Conservation (phyloP, 1,140 invertebrate genomes). For the Tribolium castaneum region DNA sequence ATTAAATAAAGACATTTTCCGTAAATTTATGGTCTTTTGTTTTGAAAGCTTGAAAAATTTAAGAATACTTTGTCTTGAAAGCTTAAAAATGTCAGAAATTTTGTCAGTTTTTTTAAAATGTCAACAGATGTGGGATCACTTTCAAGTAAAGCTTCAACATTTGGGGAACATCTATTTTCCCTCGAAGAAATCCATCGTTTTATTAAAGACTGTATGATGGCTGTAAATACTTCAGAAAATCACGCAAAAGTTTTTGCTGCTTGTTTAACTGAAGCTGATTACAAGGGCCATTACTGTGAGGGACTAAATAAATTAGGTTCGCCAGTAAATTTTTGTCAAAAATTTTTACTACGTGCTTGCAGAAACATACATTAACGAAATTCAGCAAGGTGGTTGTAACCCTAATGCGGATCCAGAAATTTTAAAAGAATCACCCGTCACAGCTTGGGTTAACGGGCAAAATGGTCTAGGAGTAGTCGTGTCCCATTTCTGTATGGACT, state of each 20-base stretch:
- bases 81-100: background rate
- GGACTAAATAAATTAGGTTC: slow-evolving; percentile 79
- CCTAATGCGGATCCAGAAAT: slow-evolving; percentile 71
- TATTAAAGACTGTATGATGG: slow-evolving; percentile 78
- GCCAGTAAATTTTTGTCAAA: background rate
- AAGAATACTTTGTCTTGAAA: background rate
- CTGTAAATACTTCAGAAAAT: slow-evolving; percentile 72
- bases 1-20: background rate
- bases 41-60: background rate
- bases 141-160: background rate
- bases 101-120: background rate
- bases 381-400: slow-evolving; percentile 66
- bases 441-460: slow-evolving; percentile 85
- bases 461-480: slow-evolving; percentile 88
- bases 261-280: slow-evolving; percentile 85
- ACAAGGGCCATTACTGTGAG: slow-evolving; percentile 90
- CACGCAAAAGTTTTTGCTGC: slow-evolving; percentile 80
- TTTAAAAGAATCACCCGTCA: slow-evolving; percentile 78
- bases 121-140: background rate
- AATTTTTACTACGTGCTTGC: slow-evolving; percentile 43
- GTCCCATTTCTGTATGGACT: slow-evolving; percentile 88
- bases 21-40: background rate
- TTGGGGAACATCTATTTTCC: slow-evolving; percentile 54
- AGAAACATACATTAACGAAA: slow-evolving; percentile 76
- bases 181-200: slow-evolving; percentile 78